A percentile compares a stretch with the other conserved stretches of the same genome.
Conservation (phyloP, 2,797 vertebrate genomes). For the Spinus pinus region DNA sequence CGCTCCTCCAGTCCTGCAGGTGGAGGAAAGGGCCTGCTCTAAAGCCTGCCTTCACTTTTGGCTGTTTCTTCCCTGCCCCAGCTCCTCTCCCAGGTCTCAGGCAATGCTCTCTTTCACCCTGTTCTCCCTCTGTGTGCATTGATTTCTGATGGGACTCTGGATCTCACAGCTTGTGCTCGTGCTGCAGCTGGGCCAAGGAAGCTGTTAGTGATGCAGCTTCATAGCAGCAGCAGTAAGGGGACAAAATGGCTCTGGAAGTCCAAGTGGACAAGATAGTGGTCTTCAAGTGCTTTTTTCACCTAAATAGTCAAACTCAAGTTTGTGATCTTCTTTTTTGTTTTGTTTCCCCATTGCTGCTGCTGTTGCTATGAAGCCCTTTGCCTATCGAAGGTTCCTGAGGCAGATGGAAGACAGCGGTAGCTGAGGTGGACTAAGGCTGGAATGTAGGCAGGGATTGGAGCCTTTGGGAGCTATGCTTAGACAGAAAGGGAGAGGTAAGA, state of each 20-base stretch:
- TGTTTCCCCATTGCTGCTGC: constrained; percentile 37
- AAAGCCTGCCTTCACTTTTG: neutral
- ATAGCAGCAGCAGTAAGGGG: constrained; percentile 25
- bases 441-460: constrained; percentile 50
- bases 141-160: neutral
- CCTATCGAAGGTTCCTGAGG: constrained; percentile 8
- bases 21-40: neutral
- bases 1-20: neutral
- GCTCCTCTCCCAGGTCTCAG: neutral
- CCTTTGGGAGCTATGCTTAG: constrained; percentile 54
- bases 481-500: constrained; percentile 49
- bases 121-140: neutral
- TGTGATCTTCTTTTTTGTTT: constrained; percentile 3
- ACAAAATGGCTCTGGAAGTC: neutral
- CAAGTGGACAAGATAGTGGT: neutral
- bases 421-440: constrained; percentile 48
- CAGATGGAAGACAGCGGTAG: constrained; percentile 33
- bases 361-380: constrained; percentile 49
- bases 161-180: neutral
- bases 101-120: neutral
- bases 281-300: neutral
- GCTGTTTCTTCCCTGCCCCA: neutral
- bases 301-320: neutral
- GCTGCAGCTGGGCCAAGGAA: neutral
- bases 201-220: neutral